Evolutionary conservation across 2,888 invertebrate species (phyloP).

Genomic region (Imbricaverruca yamaguchii): DNA sequence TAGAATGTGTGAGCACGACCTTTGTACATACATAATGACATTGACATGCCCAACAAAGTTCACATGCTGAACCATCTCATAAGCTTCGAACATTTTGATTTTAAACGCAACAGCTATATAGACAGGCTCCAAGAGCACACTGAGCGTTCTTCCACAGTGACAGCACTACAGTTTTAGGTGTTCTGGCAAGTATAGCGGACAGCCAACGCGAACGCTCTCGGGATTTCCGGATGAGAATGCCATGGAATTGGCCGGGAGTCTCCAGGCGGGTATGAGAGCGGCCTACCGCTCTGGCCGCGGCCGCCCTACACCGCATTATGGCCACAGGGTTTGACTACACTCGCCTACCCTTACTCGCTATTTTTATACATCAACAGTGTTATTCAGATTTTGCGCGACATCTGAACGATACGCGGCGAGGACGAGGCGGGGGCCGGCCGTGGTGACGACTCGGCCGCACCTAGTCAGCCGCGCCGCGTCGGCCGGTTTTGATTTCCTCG

Average conservation of each 20-base stretch:
- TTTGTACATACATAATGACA: slow-evolving; percentile 22
- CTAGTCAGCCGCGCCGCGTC: neutral
- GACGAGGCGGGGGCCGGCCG: neutral
- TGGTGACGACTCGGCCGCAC: neutral
- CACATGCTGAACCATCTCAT: neutral
- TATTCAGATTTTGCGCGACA: neutral
- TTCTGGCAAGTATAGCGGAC: neutral
- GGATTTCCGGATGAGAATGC: neutral
- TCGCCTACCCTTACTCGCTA: neutral
- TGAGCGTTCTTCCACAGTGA: neutral
- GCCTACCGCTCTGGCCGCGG: neutral
- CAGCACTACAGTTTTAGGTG: neutral
- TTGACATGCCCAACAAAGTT: slow-evolving; percentile 1
- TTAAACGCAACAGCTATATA: slow-evolving; percentile 20
- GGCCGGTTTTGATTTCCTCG: neutral
- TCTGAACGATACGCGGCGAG: neutral
- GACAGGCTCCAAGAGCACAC: neutral
- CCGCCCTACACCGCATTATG: neutral
- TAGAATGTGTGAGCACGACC: slow-evolving; percentile 19
- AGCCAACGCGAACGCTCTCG: neutral
- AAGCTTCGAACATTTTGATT: slow-evolving; percentile 21
- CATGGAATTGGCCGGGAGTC: neutral
- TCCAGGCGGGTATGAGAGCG: neutral
- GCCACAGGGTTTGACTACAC: neutral
- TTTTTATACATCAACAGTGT: neutral